Evolutionary conservation across 2,888 invertebrate genomes (phyloP).

Genomic region (Eupsilia transversa): DNA sequence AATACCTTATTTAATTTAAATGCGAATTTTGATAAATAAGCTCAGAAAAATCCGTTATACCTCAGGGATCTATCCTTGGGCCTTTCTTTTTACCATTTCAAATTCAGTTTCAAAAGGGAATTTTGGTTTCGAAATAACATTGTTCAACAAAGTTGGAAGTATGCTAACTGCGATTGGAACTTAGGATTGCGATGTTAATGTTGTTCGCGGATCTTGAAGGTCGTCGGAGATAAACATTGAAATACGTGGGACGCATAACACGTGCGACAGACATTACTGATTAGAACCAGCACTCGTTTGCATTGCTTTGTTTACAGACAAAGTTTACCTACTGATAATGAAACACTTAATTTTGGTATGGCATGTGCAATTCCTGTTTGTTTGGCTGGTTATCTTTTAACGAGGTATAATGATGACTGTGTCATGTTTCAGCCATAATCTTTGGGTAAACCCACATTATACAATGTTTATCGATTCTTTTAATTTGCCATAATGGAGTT

Average conservation of each 20-base stretch:
- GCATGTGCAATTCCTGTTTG: constrained; percentile 22
- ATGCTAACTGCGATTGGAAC: constrained; percentile 8
- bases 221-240: constrained; percentile 61
- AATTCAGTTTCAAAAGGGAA: neutral
- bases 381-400: constrained; percentile 5
- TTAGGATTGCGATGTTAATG: constrained; percentile 34
- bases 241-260: constrained; percentile 55
- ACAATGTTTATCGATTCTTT: neutral
- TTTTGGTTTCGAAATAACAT: neutral
- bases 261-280: constrained; percentile 57
- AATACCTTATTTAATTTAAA: neutral
- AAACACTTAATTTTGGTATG: constrained; percentile 26
- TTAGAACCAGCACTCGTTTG: constrained; percentile 47
- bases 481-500: neutral
- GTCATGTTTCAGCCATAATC: constrained; percentile 12
- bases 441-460: neutral
- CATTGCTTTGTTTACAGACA: constrained; percentile 37
- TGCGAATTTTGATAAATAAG: neutral
- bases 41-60: neutral
- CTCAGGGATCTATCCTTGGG: neutral
- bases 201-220: constrained; percentile 59
- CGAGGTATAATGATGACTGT: neutral
- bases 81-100: neutral
- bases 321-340: constrained; percentile 35
- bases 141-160: constrained; percentile 16